phyloP scores from a whole-genome alignment of 2,113 vertebrate genomes.

The Epinephelus lanceolatus region DNA sequence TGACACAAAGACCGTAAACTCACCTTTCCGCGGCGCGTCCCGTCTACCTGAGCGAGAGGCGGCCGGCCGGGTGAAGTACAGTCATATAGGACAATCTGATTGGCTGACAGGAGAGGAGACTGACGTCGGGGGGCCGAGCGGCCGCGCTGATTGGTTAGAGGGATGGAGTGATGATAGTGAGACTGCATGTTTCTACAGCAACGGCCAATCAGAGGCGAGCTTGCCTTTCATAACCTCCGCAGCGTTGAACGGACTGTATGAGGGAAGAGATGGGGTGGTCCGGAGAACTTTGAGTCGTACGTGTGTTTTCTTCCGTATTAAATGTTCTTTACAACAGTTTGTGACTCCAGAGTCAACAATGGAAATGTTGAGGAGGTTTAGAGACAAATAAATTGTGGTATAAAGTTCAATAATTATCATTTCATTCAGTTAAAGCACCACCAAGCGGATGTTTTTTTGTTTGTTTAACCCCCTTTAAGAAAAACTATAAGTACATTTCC shows the following conservation, averaged over 20 bases:
- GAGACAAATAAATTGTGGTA: not conserved
- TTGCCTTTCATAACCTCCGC: constrained; percentile 54
- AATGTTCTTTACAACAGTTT: not conserved
- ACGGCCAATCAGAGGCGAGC: constrained; percentile 75
- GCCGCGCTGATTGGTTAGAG: constrained; percentile 75
- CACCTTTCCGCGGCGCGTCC: constrained; percentile 59
- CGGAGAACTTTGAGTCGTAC: constrained; percentile 22
- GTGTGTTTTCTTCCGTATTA: not conserved
- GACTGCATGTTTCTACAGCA: constrained; percentile 68
- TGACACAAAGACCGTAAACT: not conserved
- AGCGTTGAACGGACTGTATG: not conserved
- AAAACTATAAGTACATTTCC: not conserved
- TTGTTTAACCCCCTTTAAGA: not conserved
- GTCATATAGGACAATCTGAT: constrained; percentile 53
- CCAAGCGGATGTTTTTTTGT: not conserved
- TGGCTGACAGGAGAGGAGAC: constrained; percentile 71
- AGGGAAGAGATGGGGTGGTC: constrained; percentile 53
- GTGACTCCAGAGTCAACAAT: not conserved
- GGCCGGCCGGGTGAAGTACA: constrained; percentile 61
- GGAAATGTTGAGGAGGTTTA: not conserved
- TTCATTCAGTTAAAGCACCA: not conserved
- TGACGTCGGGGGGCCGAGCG: constrained; percentile 57
- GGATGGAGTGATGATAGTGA: constrained; percentile 87
- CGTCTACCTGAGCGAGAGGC: constrained; percentile 73
- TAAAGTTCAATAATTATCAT: not conserved